phyloP scores from a whole-genome alignment of 2,113 vertebrate species.

The Antechinus stuartii region DNA sequence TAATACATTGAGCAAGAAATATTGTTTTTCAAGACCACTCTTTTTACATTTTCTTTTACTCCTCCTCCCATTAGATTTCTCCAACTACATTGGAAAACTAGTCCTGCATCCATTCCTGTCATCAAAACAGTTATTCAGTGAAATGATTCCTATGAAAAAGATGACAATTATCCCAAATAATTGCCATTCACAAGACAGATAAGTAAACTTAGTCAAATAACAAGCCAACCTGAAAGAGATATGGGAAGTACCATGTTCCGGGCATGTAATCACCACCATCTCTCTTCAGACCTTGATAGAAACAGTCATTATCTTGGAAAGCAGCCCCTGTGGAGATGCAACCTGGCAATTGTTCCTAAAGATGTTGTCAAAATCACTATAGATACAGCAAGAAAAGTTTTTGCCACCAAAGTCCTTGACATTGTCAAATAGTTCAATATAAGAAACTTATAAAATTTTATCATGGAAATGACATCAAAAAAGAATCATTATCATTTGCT shows the following conservation, averaged over 20 bases:
- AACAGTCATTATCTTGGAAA: not conserved
- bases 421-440: not conserved
- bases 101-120: not conserved
- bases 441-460: not conserved
- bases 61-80: too few relatives aligned
- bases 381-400: not conserved
- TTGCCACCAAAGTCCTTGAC: not conserved
- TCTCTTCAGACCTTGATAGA: not conserved
- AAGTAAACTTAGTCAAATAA: not conserved
- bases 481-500: not conserved
- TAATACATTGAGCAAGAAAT: not conserved
- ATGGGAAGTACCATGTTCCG: not conserved
- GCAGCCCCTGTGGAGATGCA: not conserved
- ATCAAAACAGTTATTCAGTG: not conserved
- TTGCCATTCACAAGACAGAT: not conserved
- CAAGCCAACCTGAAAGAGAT: not conserved
- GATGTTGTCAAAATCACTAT: not conserved
- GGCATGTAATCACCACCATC: not conserved
- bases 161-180: not conserved
- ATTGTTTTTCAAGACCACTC: not conserved
- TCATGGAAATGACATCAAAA: not conserved
- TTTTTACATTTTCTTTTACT: not conserved
- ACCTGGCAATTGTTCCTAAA: not conserved
- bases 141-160: not conserved
- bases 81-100: not conserved